Evolutionary conservation across 35 echinoderm and acorn worm genomes (phyloP).

Genomic region (Patiria miniata): DNA sequence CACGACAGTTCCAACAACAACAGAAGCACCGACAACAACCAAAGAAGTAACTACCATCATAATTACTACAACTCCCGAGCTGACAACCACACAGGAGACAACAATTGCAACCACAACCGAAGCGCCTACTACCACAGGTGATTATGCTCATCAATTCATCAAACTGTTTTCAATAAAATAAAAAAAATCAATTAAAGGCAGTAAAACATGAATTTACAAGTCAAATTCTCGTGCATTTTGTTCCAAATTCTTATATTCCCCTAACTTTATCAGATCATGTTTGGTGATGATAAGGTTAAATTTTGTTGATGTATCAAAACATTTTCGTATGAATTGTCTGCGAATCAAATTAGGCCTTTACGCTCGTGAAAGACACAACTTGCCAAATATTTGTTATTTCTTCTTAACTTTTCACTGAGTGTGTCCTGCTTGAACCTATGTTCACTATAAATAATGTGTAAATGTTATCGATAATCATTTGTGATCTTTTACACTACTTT

Average conservation of each 20-base stretch:
- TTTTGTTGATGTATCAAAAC: not conserved
- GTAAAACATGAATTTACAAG: not conserved
- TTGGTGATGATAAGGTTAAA: not conserved
- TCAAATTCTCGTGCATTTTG: not conserved
- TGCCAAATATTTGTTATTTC: not conserved
- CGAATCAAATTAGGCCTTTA: not conserved
- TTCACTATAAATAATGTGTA: no score
- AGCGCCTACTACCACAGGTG: not conserved
- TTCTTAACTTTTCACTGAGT: not conserved
- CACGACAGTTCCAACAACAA: not conserved
- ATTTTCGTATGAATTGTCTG: not conserved
- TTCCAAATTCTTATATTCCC: not conserved
- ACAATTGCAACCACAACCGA: slow-evolving; percentile 2
- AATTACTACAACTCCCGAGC: not conserved
- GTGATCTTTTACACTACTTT: no score
- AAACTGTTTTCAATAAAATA: not conserved
- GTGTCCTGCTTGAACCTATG: not conserved
- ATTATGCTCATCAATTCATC: not conserved
- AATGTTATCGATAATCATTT: no score
- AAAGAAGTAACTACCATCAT: not conserved
- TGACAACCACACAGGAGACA: slow-evolving; percentile 12
- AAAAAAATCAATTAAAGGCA: not conserved
- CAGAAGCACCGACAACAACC: slow-evolving; percentile 13
- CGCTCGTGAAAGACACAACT: not conserved
- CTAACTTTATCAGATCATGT: not conserved